Percentiles rank a stretch among this genome's conserved stretches.
These are phyloP conservation scores for Theonella swinhoei DNA, from an alignment of 37 sponge, comb jelly and placozoan species.

Conservation along the genomic window DNA sequence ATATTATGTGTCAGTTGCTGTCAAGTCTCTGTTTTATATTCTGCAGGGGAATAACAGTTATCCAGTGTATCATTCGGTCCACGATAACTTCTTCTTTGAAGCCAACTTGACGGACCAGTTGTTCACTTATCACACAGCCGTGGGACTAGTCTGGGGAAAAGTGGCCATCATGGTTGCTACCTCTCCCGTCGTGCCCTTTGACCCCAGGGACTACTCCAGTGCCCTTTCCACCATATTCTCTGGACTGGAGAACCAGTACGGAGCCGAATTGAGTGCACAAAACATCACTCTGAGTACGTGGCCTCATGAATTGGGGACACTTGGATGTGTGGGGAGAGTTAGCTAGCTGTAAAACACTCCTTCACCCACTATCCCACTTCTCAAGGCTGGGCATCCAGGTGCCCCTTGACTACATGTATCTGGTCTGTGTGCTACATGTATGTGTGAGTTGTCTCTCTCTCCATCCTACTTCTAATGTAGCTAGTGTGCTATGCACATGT, in stretches of 20 bases:
- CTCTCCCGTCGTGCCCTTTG: slow-evolving; percentile 59
- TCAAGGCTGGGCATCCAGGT: no score
- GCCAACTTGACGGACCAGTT: slow-evolving; percentile 42
- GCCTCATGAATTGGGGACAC: background rate
- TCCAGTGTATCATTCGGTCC: slow-evolving; percentile 79
- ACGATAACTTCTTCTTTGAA: slow-evolving; percentile 76
- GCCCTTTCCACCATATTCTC: slow-evolving; percentile 13
- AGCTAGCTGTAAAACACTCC: no score
- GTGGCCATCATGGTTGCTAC: slow-evolving; percentile 45
- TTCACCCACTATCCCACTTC: no score
- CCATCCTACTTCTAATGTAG: no score
- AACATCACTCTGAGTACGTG: slow-evolving; percentile 31
- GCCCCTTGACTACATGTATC: no score
- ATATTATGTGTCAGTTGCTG: background rate
- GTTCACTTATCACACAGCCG: slow-evolving; percentile 61
- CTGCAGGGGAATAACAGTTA: slow-evolving; percentile 21
- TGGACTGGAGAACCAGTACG: slow-evolving; percentile 12
- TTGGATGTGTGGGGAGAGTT: no score
- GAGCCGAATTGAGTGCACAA: slow-evolving; percentile 7
- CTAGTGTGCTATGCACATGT: no score
- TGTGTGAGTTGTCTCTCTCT: no score
- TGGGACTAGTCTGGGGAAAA: slow-evolving; percentile 61
- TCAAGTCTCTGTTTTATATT: background rate
- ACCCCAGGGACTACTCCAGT: slow-evolving; percentile 42
- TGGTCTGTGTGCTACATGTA: no score